phyloP scores from a whole-genome alignment of 2,888 invertebrate species.

The Drosophila tripunctata region DNA sequence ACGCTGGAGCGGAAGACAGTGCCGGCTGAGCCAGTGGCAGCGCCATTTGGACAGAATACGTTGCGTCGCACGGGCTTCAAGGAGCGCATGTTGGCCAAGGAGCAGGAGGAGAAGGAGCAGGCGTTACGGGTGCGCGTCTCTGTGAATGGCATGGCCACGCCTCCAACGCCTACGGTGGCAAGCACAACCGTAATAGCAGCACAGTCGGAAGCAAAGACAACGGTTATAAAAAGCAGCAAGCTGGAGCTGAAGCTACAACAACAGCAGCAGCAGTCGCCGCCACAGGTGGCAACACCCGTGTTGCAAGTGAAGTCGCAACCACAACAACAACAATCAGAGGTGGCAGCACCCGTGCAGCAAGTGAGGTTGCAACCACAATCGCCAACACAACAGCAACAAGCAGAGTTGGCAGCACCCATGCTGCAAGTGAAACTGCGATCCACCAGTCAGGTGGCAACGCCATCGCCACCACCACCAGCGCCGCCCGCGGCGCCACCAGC shows the following conservation, averaged over 20 bases:
- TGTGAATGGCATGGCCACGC: conserved; percentile 35
- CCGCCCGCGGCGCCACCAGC: conserved; percentile 57
- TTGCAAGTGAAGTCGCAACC: conserved; percentile 56
- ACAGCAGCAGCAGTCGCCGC: conserved; percentile 40
- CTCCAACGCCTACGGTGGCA: background rate
- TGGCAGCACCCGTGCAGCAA: conserved; percentile 27
- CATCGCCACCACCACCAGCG: conserved; percentile 9
- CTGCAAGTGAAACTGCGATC: conserved; percentile 62
- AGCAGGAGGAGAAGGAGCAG: conserved; percentile 64
- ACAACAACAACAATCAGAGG: background rate
- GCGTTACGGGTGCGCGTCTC: conserved; percentile 55
- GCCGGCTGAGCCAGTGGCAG: conserved; percentile 48
- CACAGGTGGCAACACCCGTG: conserved; percentile 10
- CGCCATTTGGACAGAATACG: conserved; percentile 84
- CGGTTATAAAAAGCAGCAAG: conserved; percentile 35
- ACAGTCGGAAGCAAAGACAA: conserved; percentile 10
- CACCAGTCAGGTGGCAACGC: conserved; percentile 13
- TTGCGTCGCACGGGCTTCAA: conserved; percentile 85
- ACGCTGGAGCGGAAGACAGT: conserved; percentile 25
- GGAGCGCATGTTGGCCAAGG: conserved; percentile 82
- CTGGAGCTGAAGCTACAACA: conserved; percentile 29
- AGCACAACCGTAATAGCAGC: background rate
- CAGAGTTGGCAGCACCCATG: conserved; percentile 10
- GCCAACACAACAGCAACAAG: background rate
- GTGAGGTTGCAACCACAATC: conserved; percentile 52